Conservation (phyloP, 2,888 invertebrate genomes). For the Tanypteryx hageni region DNA sequence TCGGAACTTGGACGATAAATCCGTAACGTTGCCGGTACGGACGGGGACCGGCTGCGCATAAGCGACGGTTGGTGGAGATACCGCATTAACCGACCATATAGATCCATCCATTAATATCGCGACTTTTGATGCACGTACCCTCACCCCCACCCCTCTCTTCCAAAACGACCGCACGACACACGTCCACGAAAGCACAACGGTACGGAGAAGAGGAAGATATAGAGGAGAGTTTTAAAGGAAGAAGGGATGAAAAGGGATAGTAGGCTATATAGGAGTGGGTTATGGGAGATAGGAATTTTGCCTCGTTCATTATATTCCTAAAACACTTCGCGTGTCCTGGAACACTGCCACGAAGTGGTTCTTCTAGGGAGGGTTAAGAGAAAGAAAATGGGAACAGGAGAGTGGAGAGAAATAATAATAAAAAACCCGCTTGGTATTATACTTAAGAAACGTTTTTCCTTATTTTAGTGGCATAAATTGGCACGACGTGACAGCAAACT, state of each 20-base stretch:
- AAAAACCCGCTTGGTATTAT: not conserved
- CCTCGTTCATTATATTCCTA: slow-evolving; percentile 47
- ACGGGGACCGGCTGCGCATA: too few relatives aligned
- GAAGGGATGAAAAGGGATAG: not conserved
- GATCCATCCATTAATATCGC: too few relatives aligned
- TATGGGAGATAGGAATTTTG: not conserved
- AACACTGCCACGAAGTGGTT: slow-evolving; percentile 20
- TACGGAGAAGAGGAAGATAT: too few relatives aligned
- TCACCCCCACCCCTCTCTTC: too few relatives aligned
- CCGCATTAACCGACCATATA: too few relatives aligned
- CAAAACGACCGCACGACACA: too few relatives aligned
- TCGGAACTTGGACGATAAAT: too few relatives aligned
- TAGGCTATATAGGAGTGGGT: not conserved
- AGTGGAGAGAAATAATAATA: not conserved
- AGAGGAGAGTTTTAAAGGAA: too few relatives aligned
- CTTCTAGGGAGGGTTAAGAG: not conserved
- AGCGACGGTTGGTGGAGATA: too few relatives aligned
- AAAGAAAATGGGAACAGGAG: not conserved
- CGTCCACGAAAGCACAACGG: too few relatives aligned
- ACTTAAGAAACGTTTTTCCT: not conserved
- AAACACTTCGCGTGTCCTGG: slow-evolving; percentile 48
- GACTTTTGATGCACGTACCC: too few relatives aligned
- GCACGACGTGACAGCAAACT: not conserved
- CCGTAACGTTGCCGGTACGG: too few relatives aligned
- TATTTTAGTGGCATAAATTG: slow-evolving; percentile 15